phyloP scores from a whole-genome alignment of 1,140 invertebrate species.

The Drosophila pallidifrons region DNA sequence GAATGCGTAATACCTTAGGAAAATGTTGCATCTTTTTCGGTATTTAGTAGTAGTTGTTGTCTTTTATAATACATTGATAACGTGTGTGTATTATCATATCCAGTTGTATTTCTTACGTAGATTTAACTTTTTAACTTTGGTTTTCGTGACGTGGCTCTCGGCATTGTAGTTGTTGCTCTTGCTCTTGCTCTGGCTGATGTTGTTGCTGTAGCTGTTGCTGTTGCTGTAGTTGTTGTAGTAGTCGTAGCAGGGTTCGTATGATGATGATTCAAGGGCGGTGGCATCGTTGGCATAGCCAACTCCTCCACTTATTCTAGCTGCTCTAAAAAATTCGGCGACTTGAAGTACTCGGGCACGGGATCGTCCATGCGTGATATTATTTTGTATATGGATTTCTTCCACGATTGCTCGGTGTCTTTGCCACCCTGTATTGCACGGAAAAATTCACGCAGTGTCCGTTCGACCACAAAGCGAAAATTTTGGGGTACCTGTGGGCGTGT shows the following conservation, averaged over 20 bases:
- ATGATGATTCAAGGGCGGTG: slow-evolving; percentile 60
- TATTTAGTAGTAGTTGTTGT: slow-evolving; percentile 11
- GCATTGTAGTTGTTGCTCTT: slow-evolving; percentile 43
- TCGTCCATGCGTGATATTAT: slow-evolving; percentile 99
- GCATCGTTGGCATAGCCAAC: slow-evolving; percentile 75
- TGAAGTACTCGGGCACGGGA: slow-evolving; percentile 99
- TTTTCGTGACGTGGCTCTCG: slow-evolving; percentile 63
- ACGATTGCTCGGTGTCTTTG: slow-evolving; percentile 98
- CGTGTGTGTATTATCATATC: slow-evolving; percentile 55
- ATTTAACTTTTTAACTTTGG: slow-evolving; percentile 77
- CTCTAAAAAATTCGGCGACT: slow-evolving; percentile 99
- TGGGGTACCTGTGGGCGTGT: slow-evolving; percentile 93
- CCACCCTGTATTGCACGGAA: slow-evolving; percentile 98
- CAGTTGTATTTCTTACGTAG: slow-evolving; percentile 76
- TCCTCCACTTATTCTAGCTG: slow-evolving; percentile 94
- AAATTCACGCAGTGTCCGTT: slow-evolving; percentile 99
- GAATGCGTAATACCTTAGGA: slow-evolving; percentile 45
- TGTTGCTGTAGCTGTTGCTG: slow-evolving; percentile 30
- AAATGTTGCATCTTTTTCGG: slow-evolving; percentile 34
- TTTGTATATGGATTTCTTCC: slow-evolving; percentile 99
- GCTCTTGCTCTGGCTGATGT: slow-evolving; percentile 39
- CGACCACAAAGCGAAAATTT: slow-evolving; percentile 98
- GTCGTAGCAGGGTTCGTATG: slow-evolving; percentile 57
- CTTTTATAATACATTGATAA: slow-evolving; percentile 21
- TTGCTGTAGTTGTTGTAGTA: slow-evolving; percentile 52